Evolutionary conservation across 2,888 invertebrate species (phyloP).

Genomic region (Brachyptera putata): DNA sequence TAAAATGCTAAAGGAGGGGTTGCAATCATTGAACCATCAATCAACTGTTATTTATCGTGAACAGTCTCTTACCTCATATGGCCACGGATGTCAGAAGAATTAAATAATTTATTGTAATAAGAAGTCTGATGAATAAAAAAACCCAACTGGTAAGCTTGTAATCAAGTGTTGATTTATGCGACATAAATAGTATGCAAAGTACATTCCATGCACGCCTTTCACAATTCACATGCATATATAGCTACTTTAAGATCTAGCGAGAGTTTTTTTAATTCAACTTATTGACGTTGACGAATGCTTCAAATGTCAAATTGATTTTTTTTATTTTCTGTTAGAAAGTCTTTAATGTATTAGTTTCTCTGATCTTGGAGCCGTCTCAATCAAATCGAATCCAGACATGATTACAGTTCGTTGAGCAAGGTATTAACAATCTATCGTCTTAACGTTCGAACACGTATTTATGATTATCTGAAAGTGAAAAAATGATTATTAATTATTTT

Average conservation of each 20-base stretch:
- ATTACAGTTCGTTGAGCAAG: too few relatives aligned
- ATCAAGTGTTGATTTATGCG: constrained; percentile 30
- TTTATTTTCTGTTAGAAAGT: constrained; percentile 16
- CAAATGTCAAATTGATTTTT: constrained; percentile 15
- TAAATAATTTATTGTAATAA: constrained; percentile 21
- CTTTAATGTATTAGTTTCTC: constrained; percentile 4
- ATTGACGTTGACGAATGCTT: constrained; percentile 9
- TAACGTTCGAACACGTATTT: too few relatives aligned
- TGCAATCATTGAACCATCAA: constrained; percentile 9
- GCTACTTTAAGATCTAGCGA: not conserved
- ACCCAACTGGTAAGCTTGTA: constrained; percentile 21
- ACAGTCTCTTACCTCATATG: constrained; percentile 12
- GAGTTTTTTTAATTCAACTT: not conserved
- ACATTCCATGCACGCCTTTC: constrained; percentile 26
- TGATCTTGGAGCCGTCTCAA: not conserved
- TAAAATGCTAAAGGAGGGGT: not conserved
- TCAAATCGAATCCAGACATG: too few relatives aligned
- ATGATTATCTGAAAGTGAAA: too few relatives aligned
- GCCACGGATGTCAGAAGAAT: constrained; percentile 17
- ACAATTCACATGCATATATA: constrained; percentile 17
- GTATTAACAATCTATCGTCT: too few relatives aligned
- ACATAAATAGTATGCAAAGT: constrained; percentile 30
- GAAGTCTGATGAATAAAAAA: constrained; percentile 9
- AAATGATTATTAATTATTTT: too few relatives aligned
- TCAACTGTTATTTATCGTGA: constrained; percentile 18